Conservation (phyloP, 2,113 vertebrate genomes). For the Empidonax alnorum region DNA sequence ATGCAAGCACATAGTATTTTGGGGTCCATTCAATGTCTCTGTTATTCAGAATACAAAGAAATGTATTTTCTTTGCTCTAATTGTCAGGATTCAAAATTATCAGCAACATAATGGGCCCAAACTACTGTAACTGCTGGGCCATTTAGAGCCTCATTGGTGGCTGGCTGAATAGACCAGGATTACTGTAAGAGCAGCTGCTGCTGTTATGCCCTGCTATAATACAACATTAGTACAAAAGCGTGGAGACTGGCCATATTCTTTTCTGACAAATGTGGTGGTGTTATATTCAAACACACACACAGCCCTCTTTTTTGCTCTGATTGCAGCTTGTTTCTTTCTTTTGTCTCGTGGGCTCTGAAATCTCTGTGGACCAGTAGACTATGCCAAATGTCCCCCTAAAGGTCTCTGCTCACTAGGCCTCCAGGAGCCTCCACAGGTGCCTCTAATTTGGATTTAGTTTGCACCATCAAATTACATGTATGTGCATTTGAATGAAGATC, state of each 20-base stretch:
- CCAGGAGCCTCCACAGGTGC: slow-evolving; percentile 4
- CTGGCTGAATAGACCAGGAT: slow-evolving; percentile 55
- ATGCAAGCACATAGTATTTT: background rate
- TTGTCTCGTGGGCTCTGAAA: slow-evolving; percentile 50
- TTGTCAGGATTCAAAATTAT: slow-evolving; percentile 62
- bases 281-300: background rate
- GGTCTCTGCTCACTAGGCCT: background rate
- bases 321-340: slow-evolving; percentile 63
- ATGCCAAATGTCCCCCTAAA: slow-evolving; percentile 19
- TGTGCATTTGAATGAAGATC: background rate
- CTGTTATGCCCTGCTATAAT: slow-evolving; percentile 34
- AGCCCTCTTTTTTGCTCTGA: slow-evolving; percentile 27
- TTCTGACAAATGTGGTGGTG: slow-evolving; percentile 6
- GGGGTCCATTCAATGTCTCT: slow-evolving; percentile 25
- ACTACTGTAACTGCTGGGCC: slow-evolving; percentile 64
- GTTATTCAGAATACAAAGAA: slow-evolving; percentile 51
- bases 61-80: slow-evolving; percentile 30
- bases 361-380: background rate
- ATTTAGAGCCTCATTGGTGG: slow-evolving; percentile 31
- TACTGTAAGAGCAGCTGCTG: slow-evolving; percentile 61
- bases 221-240: slow-evolving; percentile 33
- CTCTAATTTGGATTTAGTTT: slow-evolving; percentile 23
- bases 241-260: slow-evolving; percentile 18
- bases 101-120: slow-evolving; percentile 56
- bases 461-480: background rate